Percentiles rank a stretch among this genome's conserved stretches.
phyloP scores from a whole-genome alignment of 2,113 vertebrate genomes.

The Aptenodytes forsteri region DNA sequence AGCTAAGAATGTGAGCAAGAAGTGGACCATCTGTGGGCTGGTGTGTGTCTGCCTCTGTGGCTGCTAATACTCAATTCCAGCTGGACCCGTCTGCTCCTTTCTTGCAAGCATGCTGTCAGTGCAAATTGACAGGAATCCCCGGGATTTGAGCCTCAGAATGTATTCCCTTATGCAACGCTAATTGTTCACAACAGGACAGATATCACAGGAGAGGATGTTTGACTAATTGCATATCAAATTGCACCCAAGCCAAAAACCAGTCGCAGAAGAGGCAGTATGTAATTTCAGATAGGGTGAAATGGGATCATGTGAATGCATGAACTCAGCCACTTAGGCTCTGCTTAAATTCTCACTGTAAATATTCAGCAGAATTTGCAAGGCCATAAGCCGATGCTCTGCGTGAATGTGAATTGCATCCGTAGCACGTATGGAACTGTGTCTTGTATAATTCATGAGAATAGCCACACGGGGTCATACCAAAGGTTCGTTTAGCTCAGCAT shows the following conservation, averaged over 20 bases:
- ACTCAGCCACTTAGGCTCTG: not conserved
- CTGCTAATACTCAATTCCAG: not conserved
- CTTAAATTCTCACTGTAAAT: not conserved
- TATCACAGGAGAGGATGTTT: not conserved
- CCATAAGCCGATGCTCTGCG: not conserved
- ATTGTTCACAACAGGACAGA: slow-evolving; percentile 27
- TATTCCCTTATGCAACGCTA: not conserved
- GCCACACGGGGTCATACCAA: not conserved
- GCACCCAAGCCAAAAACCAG: not conserved
- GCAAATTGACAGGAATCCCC: slow-evolving; percentile 18
- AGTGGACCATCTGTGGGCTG: not conserved
- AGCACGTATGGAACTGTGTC: not conserved
- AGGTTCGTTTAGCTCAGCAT: slow-evolving; percentile 6
- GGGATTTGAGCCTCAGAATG: not conserved
- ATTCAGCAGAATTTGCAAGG: not conserved
- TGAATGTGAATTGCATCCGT: slow-evolving; percentile 3
- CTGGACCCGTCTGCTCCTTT: not conserved
- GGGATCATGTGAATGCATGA: not conserved
- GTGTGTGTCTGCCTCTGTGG: not conserved
- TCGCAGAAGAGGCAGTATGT: not conserved
- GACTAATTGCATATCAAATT: slow-evolving; percentile 43
- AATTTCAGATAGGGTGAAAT: not conserved
- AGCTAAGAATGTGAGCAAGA: not conserved
- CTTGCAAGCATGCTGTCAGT: not conserved
- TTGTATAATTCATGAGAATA: slow-evolving; percentile 52